Evolutionary conservation across 2,797 vertebrate genomes (phyloP), one percentile per base, ranked within the genome.

Genomic region (Microctenopoma stevenorrisi): DNA sequence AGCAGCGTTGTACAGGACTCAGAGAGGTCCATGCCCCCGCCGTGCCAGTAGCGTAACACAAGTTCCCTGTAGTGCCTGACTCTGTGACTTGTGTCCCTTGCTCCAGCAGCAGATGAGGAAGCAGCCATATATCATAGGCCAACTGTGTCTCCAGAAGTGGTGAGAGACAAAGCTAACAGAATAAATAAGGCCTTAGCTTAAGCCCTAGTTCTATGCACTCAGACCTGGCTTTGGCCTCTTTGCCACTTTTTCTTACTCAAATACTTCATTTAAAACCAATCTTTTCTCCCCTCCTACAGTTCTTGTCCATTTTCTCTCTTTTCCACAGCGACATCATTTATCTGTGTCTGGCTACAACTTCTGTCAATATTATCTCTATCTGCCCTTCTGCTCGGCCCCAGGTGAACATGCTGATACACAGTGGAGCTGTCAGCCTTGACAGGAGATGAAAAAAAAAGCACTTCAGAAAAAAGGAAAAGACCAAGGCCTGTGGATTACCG

Each of bases 131-230:
- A 92, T 92, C 89, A 91, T 78, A 79, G 73, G 70, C 80, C 87
- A 86, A 84, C 71, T 77, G 79, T 82, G 79, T 88, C 87, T 86
- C 84, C 78, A n/a, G 88, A 85, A 86, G 74, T 64, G 0, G 72
- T 80, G 87, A 84, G 82, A 80, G 77, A 88, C 87, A 91, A 89
- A 91, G 83, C 81, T 73, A 82, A 72, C 69, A 74, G 77, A 87
- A 93, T 93, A 89, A 91, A 92, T 92, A 87, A 83, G 87, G 68
- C 68, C 85, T 71, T 42, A 79, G 84, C 84, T 86, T 68, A 79
- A 83, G 79, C 77, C 78, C 73, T 56, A 79, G 80, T 80, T 76
- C 62, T 72, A 64, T 70, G 52, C 68, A 82, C 82, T 69, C 76
- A 76, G 64, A 74, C 78, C 72, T 75, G 12, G 15, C 30, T 48